These are phyloP conservation scores for Spatula versicolor DNA, from an alignment of 2,797 vertebrate species.

Conservation along the genomic window DNA sequence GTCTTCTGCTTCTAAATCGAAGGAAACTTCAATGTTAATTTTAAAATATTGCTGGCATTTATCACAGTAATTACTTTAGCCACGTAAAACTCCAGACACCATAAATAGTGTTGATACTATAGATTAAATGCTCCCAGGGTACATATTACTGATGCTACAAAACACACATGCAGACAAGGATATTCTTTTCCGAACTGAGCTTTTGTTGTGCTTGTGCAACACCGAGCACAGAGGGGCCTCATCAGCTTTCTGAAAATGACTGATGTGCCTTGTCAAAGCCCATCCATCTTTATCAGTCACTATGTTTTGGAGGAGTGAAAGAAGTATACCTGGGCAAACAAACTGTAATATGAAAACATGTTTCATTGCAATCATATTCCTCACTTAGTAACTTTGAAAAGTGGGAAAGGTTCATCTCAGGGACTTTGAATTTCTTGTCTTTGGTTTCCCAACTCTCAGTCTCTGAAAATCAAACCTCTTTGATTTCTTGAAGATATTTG, in stretches of 20 bases:
- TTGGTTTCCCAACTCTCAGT: not conserved
- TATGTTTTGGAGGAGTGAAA: not conserved
- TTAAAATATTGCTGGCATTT: conserved; percentile 65
- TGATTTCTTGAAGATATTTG: not conserved
- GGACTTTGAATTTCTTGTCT: not conserved
- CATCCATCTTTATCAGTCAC: conserved; percentile 23
- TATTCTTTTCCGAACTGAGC: conserved; percentile 38
- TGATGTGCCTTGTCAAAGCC: conserved; percentile 14
- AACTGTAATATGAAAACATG: not conserved
- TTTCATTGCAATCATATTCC: not conserved
- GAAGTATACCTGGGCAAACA: not conserved
- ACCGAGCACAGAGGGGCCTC: not conserved
- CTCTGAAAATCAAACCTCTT: not conserved
- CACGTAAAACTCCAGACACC: conserved; percentile 54
- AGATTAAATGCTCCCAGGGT: conserved; percentile 64
- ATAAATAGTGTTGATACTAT: conserved; percentile 58
- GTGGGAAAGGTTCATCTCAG: not conserved
- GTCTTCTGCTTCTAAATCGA: conserved; percentile 31
- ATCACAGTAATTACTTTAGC: conserved; percentile 63
- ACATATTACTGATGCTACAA: not conserved
- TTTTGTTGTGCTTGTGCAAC: conserved; percentile 10
- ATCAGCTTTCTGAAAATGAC: conserved; percentile 32
- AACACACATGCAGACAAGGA: not conserved
- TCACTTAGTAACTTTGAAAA: not conserved
- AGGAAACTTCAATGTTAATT: conserved; percentile 59